Base-by-base conservation (phyloP, 2,888 invertebrate species). In the Drosophila atripex region DNA sequence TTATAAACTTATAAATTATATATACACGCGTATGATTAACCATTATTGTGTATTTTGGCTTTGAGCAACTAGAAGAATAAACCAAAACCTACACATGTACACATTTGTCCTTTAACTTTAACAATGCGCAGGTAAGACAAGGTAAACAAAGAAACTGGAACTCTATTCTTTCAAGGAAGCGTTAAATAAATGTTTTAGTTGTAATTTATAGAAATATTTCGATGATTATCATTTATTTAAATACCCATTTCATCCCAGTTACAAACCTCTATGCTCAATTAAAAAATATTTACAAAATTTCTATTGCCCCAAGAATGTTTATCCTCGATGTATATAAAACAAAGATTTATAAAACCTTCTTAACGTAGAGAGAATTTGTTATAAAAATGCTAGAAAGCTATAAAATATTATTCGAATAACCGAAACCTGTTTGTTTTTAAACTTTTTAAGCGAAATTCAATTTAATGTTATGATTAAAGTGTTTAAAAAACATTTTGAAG, bases 401-500 rank as follows among this genome's bases (percentile, higher is more conserved):
- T 49, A 58, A 54, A 66, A 60, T 45, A 66, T 69, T 52, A 46
- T 58, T 57, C 25, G 12, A 32, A 30, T 51, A 38, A 53, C 47
- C 25, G 38, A 45, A 21, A 53, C 12, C 38, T 23, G 39, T 61
- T 66, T 75, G 45, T 57, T 73, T 79, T 80, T 57, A 50, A 57
- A 54, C 59, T 53, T 54, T 54, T 65, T 75, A 80, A 76, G 65
- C 41, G 63, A 60, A 63, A 71, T 80, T 63, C 63, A 32, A 63
- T 64, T 63, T 52, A 64, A 52, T 30, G 64, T 52, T 63, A 61
- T 56, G 69, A 61, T 71, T 75, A 65, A 65, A 78, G 78, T 78
- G 80, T 77, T 80, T 86, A 3, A 59, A 72, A 86, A 86, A 86
- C 86, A 78, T 86, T 75, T 75, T 41, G 47, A 68, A 51, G 85